These are phyloP conservation scores for Proterorhinus semilunaris DNA, from an alignment of 2,113 vertebrate genomes.

Conservation along the genomic window DNA sequence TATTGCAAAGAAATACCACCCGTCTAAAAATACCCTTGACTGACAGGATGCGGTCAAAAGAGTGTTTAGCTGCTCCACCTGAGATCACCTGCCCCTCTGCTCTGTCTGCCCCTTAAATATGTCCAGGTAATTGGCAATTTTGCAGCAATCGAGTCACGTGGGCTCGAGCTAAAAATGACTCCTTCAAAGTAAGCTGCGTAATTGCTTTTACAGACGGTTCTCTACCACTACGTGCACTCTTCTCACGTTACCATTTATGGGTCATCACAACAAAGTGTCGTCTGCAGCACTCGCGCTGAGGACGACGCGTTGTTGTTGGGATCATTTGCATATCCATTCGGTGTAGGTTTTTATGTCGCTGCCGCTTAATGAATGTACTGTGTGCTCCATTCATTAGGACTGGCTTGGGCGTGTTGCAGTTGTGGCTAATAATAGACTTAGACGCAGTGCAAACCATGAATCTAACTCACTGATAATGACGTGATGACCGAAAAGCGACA, in stretches of 20 bases:
- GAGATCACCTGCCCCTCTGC: constrained; percentile 3
- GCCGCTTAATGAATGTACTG: too few relatives aligned
- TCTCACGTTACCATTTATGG: background rate
- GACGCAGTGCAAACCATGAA: too few relatives aligned
- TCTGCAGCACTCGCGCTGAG: background rate
- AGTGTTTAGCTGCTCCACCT: constrained; percentile 2
- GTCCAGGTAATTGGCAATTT: constrained; percentile 12
- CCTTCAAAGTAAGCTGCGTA: background rate
- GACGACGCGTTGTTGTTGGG: too few relatives aligned
- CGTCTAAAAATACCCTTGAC: constrained; percentile 1
- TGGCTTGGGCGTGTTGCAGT: too few relatives aligned
- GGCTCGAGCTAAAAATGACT: constrained; percentile 3
- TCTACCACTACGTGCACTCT: background rate
- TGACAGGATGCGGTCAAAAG: constrained; percentile 1
- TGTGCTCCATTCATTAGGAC: too few relatives aligned
- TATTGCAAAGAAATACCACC: background rate
- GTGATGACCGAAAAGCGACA: too few relatives aligned
- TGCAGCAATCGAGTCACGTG: background rate
- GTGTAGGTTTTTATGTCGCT: too few relatives aligned
- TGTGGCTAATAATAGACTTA: too few relatives aligned
- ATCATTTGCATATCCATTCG: too few relatives aligned
- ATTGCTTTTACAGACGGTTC: background rate
- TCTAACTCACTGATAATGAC: too few relatives aligned
- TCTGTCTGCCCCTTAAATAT: constrained; percentile 9
- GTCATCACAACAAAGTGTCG: background rate